A percentile compares a stretch with the other conserved stretches of the same genome.
Conservation (phyloP, 1,140 invertebrate species). For the Nylanderia fulva region DNA sequence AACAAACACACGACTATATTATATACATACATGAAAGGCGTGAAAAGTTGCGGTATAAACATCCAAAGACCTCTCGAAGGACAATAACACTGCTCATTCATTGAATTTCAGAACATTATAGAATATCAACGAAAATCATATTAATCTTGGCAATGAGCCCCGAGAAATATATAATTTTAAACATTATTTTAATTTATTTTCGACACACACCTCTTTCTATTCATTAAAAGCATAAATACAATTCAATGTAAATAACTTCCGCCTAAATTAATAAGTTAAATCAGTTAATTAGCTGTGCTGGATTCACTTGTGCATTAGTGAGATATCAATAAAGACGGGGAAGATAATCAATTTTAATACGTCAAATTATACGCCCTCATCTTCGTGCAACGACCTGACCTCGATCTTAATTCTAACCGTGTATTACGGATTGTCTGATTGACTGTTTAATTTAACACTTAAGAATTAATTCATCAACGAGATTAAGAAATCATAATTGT, state of each 20-base stretch:
- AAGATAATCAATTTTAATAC: conserved; percentile 80
- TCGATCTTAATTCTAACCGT: conserved; percentile 70
- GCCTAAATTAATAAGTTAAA: background rate
- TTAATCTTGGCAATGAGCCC: background rate
- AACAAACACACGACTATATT: conserved; percentile 22
- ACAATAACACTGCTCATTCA: background rate
- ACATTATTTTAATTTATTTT: background rate
- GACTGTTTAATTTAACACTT: conserved; percentile 78
- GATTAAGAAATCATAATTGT: conserved; percentile 78
- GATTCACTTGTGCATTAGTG: conserved; percentile 8
- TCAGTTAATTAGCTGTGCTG: conserved; percentile 4
- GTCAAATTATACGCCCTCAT: conserved; percentile 69
- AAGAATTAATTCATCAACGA: conserved; percentile 74
- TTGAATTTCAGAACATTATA: background rate
- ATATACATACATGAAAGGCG: background rate
- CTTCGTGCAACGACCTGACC: conserved; percentile 72
- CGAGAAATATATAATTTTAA: background rate
- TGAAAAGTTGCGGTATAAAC: conserved; percentile 1
- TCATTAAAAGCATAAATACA: background rate
- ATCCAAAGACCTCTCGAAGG: background rate
- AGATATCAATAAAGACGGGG: conserved; percentile 30
- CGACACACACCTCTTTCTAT: too few relatives aligned
- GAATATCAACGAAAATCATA: background rate
- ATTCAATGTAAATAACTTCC: background rate
- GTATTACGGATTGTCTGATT: conserved; percentile 71